A percentile compares a stretch with the other conserved stretches of the same genome.
Conservation (phyloP, 2,888 invertebrate species). For the Cephus runcator region DNA sequence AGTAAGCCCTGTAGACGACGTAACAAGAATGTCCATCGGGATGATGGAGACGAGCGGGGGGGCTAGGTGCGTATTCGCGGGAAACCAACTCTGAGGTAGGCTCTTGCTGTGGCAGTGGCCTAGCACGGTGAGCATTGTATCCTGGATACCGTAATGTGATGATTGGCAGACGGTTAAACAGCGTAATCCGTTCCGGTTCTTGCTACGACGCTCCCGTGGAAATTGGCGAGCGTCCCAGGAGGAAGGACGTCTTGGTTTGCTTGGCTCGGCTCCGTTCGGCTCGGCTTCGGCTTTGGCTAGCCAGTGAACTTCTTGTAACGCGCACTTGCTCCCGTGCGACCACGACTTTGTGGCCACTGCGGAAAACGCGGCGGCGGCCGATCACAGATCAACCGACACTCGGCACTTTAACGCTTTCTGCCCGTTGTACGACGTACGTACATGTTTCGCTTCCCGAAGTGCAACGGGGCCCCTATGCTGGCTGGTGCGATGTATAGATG, state of each 20-base stretch:
- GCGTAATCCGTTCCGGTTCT: not conserved
- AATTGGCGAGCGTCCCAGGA: constrained; percentile 55
- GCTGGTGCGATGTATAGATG: constrained; percentile 28
- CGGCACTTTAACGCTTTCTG: constrained; percentile 38
- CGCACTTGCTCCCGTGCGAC: constrained; percentile 1
- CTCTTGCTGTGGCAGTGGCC: not conserved
- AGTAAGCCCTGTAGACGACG: not conserved
- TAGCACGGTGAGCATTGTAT: not conserved
- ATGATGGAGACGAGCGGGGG: constrained; percentile 9
- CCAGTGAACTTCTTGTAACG: not conserved
- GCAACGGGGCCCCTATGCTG: constrained; percentile 54
- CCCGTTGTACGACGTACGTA: constrained; percentile 52
- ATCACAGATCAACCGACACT: constrained; percentile 16
- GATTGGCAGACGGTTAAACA: not conserved
- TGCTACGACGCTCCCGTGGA: constrained; percentile 30
- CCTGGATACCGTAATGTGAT: not conserved
- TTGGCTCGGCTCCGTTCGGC: not conserved
- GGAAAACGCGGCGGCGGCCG: constrained; percentile 15
- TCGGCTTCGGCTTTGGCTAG: not conserved
- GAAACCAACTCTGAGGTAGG: constrained; percentile 17
- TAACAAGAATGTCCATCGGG: not conserved
- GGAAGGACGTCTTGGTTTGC: constrained; percentile 30
- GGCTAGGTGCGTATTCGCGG: constrained; percentile 22
- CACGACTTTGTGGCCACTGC: constrained; percentile 16
- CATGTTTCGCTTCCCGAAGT: constrained; percentile 57